Evolutionary conservation across 2,888 invertebrate genomes (phyloP).

Genomic region (Hemicrepidius hirtus): DNA sequence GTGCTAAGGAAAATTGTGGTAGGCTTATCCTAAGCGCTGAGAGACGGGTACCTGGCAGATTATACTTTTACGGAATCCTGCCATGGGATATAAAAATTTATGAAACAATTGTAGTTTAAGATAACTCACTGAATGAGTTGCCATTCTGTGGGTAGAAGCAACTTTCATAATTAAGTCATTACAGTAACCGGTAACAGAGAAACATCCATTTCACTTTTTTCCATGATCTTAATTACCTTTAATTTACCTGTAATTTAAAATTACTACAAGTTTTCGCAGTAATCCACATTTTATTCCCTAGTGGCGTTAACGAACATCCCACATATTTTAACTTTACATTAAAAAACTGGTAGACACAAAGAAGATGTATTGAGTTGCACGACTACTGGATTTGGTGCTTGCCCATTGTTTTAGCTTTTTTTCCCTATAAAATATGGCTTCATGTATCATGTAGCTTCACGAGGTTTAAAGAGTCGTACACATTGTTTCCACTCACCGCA

Average conservation of each 20-base stretch:
- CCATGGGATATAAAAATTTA: too few species aligned
- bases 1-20: too few species aligned
- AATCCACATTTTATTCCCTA: not conserved
- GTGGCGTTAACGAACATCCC: slow-evolving; percentile 8
- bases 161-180: not conserved
- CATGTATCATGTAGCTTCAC: slow-evolving; percentile 28
- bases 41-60: too few species aligned
- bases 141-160: not conserved
- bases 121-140: too few species aligned
- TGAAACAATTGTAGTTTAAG: too few species aligned
- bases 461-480: slow-evolving; percentile 22
- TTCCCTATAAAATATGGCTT: slow-evolving; percentile 30
- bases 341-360: slow-evolving; percentile 8
- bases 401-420: slow-evolving; percentile 11
- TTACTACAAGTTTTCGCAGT: not conserved
- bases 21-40: too few species aligned
- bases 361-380: slow-evolving; percentile 29
- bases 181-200: not conserved
- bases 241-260: not conserved
- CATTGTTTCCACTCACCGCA: slow-evolving; percentile 15
- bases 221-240: slow-evolving; percentile 3
- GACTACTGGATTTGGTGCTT: slow-evolving; percentile 27
- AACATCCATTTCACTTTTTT: slow-evolving; percentile 18
- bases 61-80: too few species aligned
- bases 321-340: slow-evolving; percentile 12